Evolutionary conservation across 2,888 invertebrate genomes (phyloP), one percentile per base, ranked within the genome.

Genomic region (Amphipoea lucens): DNA sequence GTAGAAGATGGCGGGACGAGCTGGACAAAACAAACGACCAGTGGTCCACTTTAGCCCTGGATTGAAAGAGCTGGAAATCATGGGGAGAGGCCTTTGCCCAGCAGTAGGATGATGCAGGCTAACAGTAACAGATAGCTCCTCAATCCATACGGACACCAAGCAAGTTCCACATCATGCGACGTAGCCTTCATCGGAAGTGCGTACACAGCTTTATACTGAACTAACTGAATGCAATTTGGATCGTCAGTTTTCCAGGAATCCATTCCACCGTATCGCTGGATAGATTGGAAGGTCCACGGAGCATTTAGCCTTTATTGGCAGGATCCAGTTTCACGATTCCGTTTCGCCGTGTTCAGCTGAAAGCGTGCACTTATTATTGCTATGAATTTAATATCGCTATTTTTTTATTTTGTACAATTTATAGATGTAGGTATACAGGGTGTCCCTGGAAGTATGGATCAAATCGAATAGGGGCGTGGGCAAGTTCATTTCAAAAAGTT

Each of bases 251-350:
- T 85, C 60, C 45, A 62, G 12, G 3, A 77, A 75, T 77, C 65
- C 60, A 69, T 85, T 72, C 60, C 23, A 74, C 40, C 40, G 68
- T 71, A 81, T 65, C 40, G 72, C 29, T 57, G 40, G 36, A 65
- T 72, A 74, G 77, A 66, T 81, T 75, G 65, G 48, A 81, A 71
- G 40, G 76, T 68, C 51, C 76, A 67, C 54, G 63, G 20, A 29
- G 68, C 70, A 67, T 74, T 84, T 71, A 71, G 63, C 48, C 71
- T 80, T 84, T 80, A 84, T 76, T 71, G 45, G 29, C 17, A 40
- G 73, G n/a, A n/a, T 68, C 45, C 40, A 63, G 76, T 67, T 85
- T 48, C 60, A 72, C 54, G 29, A 74, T 73, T 70, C 40, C 60
- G 57, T 57, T 82, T 54, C 20, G 11, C 42, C 48, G 17, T 40